Percentiles rank a stretch among this genome's conserved stretches.
phyloP scores from a whole-genome alignment of 2,113 vertebrate species.

The Etia nguti region DNA sequence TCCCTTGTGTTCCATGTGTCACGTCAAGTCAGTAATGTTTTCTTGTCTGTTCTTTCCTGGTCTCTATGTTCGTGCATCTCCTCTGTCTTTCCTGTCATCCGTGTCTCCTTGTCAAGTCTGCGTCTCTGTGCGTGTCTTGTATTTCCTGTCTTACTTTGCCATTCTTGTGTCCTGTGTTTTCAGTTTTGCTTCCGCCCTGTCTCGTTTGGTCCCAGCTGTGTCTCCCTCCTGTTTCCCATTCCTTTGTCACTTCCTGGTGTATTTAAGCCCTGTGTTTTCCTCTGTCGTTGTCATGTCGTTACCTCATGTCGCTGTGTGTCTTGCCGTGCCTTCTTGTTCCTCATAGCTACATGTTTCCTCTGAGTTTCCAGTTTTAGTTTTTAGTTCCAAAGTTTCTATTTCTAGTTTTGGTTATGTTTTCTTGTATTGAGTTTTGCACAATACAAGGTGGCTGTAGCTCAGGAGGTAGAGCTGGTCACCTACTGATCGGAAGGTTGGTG shows the following conservation, averaged over 20 bases:
- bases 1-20: too few species aligned
- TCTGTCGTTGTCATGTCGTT: not conserved
- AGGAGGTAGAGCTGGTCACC: too few species aligned
- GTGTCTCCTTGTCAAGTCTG: too few species aligned
- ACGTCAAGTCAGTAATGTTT: too few species aligned
- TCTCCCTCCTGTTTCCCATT: not conserved
- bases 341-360: not conserved
- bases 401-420: not conserved
- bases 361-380: not conserved
- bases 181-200: not conserved
- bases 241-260: not conserved
- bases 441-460: too few species aligned
- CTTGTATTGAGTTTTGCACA: not conserved
- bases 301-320: accelerated
- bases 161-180: too few species aligned
- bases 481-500: too few species aligned
- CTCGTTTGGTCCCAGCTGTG: not conserved
- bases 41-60: too few species aligned
- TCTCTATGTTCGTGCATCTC: too few species aligned
- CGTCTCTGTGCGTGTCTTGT: too few species aligned
- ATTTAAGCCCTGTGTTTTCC: not conserved
- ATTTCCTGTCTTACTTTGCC: too few species aligned
- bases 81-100: too few species aligned
- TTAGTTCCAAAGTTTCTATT: not conserved
- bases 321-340: not conserved